A percentile compares a stretch with the other conserved stretches of the same genome.
phyloP scores from a whole-genome alignment of 2,797 vertebrate genomes.

The Tolypeutes matacus region DNA sequence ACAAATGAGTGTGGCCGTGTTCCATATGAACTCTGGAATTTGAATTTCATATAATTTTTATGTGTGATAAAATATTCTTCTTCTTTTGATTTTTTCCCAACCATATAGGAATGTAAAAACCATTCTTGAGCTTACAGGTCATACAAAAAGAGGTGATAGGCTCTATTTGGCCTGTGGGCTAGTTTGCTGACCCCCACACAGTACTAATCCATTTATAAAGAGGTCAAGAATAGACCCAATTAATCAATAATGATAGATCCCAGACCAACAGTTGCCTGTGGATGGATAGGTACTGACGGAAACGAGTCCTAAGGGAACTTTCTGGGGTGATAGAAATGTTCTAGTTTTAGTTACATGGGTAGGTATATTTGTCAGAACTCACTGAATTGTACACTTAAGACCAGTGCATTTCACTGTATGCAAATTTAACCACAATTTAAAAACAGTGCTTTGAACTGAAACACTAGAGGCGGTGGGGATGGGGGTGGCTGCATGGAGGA shows the following conservation, averaged over 20 bases:
- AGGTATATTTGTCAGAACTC: not conserved
- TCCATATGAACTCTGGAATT: constrained; percentile 58
- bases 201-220: not conserved
- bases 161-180: not conserved
- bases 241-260: not conserved
- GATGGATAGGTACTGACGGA: not conserved
- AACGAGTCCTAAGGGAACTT: not conserved
- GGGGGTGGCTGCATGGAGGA: not conserved
- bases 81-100: constrained; percentile 50
- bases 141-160: not conserved
- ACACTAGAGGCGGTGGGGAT: rapidly evolving
- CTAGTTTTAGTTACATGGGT: not conserved
- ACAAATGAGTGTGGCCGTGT: not conserved
- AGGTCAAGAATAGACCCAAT: not conserved
- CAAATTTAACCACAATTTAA: not conserved
- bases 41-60: constrained; percentile 60
- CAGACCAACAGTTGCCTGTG: not conserved
- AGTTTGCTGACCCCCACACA: not conserved
- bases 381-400: not conserved
- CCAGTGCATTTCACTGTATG: not conserved
- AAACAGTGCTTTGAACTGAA: not conserved
- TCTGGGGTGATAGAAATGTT: not conserved
- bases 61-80: constrained; percentile 52
- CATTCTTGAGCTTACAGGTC: not conserved
- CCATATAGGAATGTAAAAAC: constrained; percentile 21